Percentiles rank a stretch among this genome's conserved stretches.
Evolutionary conservation across 1,140 invertebrate genomes (phyloP).

Genomic region (Drosophila simulans): DNA sequence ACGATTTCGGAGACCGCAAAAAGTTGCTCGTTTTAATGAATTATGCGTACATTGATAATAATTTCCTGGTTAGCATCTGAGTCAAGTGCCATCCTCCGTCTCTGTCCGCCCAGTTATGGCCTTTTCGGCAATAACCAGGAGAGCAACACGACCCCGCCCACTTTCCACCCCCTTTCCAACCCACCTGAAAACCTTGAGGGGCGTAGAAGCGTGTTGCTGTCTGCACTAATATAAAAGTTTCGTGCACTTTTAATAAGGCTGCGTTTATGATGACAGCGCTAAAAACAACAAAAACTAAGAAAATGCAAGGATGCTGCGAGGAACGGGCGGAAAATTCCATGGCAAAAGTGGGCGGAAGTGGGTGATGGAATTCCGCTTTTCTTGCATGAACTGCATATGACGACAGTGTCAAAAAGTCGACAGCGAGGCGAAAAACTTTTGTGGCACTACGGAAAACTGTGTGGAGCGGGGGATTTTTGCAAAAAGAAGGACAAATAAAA

Average conservation of each 20-base stretch:
- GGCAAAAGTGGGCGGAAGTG: not conserved
- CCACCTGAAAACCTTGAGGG: constrained; percentile 11
- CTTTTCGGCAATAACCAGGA: constrained; percentile 22
- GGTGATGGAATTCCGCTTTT: constrained; percentile 12
- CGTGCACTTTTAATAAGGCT: constrained; percentile 74
- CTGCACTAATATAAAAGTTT: constrained; percentile 70
- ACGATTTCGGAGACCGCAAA: constrained; percentile 12
- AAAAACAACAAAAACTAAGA: not conserved
- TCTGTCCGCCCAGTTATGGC: constrained; percentile 18
- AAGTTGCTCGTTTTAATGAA: constrained; percentile 80
- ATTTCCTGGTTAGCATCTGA: constrained; percentile 72
- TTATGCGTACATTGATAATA: constrained; percentile 82
- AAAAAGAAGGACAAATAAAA: not conserved
- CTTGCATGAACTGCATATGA: constrained; percentile 34
- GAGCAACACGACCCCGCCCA: not conserved
- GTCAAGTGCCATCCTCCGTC: not conserved
- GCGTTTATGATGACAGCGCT: constrained; percentile 58
- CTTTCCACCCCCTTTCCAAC: not conserved
- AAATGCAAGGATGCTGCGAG: not conserved
- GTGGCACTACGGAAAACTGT: not conserved
- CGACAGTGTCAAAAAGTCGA: constrained; percentile 76
- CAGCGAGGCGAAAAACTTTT: constrained; percentile 43
- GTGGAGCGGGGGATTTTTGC: too few relatives aligned
- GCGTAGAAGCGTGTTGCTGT: constrained; percentile 50
- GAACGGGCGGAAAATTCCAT: not conserved